Evolutionary conservation across 2,113 vertebrate genomes (phyloP).

Genomic region (Bos indicus): DNA sequence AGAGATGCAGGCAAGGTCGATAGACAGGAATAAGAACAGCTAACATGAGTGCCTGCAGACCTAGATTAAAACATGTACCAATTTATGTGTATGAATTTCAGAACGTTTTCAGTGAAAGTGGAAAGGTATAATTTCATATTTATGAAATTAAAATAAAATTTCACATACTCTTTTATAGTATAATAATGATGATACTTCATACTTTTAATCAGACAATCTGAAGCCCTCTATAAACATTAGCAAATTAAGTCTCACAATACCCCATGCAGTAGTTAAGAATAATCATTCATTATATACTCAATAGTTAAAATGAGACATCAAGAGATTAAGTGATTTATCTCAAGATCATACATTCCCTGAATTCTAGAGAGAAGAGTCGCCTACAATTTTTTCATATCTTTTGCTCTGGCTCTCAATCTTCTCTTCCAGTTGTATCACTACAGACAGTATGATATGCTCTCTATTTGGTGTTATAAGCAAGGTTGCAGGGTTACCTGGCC

Average conservation of each 20-base stretch:
- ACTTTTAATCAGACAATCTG: constrained; percentile 70
- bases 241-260: constrained; percentile 72
- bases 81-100: constrained; percentile 43
- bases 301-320: constrained; percentile 63
- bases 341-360: constrained; percentile 41
- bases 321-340: constrained; percentile 68
- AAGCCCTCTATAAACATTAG: constrained; percentile 71
- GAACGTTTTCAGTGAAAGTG: constrained; percentile 42
- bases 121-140: constrained; percentile 69
- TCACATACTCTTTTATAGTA: constrained; percentile 51
- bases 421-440: not conserved
- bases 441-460: not conserved
- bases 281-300: constrained; percentile 70
- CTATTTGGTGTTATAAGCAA: not conserved
- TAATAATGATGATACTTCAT: constrained; percentile 66
- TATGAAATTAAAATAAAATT: constrained; percentile 73
- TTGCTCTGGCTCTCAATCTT: constrained; percentile 1
- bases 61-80: not conserved
- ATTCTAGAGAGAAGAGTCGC: not conserved
- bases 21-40: not conserved
- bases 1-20: not conserved
- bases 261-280: constrained; percentile 61
- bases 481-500: not conserved
- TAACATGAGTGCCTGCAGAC: not conserved
- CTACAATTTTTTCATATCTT: constrained; percentile 25